Base-by-base conservation (phyloP, 2,113 vertebrate genomes). In the Lophius piscatorius region DNA sequence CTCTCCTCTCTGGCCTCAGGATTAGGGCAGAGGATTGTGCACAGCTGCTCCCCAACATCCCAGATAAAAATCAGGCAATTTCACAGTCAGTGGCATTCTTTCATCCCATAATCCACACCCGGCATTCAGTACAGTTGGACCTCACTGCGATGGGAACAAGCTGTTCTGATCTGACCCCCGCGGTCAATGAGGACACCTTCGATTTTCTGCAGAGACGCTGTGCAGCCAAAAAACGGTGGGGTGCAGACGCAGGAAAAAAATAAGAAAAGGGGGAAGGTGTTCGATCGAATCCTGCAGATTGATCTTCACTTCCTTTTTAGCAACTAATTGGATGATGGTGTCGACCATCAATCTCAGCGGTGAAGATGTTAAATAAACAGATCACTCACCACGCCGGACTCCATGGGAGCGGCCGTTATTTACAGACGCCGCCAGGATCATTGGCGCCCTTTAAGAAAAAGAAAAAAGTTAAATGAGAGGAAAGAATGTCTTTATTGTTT, bases 11-110 rank as follows among this genome's bases (percentile, higher is more conserved):
- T 49, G 58, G 76, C 45, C 71, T 50, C 49, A 13, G 85, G 82
- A 88, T 90, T 89, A 89, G 87, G 82, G 76, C 77, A 74, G 81
- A 75, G 80, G 86, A 87, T 87, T 90, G 88, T 80, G 80, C 87
- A 89, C 89, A 90, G 87, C 89, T 89, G 88, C 82, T 85, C 77
- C 77, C 76, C 82, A 84, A 85, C 86, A 85, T 85, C 85, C 76
- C 82, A 57, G 87, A 88, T 90, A 90, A 82, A 89, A 91, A 90
- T 90, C 85, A 84, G 79, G 84, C 84, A 91, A 91, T 91, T 92
- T 91, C 88, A 90, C 90, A 92, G 87, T 88, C 84, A 85, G 89
- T 87, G 86, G 87, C 86, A 89, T 90, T 88, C 85, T 89, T 87
- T 91, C 84, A 91, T 91, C 82, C 83, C 69, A 70, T 89, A 89